Percentiles rank a stretch among this genome's conserved stretches.
Evolutionary conservation across 1,140 invertebrate species (phyloP).

Genomic region (Diploscapter pachys): DNA sequence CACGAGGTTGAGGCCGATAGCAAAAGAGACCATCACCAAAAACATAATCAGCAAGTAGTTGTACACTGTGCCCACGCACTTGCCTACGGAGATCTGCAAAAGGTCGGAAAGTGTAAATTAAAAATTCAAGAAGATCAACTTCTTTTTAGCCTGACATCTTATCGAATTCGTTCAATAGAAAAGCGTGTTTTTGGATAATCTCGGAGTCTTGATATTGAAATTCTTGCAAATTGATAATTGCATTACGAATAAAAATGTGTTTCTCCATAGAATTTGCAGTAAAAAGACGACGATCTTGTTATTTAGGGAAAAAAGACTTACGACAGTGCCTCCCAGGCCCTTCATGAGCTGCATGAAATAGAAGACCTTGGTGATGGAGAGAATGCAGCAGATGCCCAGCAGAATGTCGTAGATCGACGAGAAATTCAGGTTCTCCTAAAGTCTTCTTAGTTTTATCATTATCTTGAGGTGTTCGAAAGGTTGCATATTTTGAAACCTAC

Average conservation of each 20-base stretch:
- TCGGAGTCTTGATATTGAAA: no score
- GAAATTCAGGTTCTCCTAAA: no score
- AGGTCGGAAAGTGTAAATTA: neutral
- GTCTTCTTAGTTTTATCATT: no score
- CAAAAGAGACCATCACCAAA: constrained; percentile 39
- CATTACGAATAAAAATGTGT: neutral
- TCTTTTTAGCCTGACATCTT: no score
- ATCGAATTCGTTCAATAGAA: no score
- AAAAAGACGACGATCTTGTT: neutral
- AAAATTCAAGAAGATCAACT: no score
- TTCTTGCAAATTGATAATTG: neutral
- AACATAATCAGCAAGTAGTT: constrained; percentile 44
- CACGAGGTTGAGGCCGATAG: constrained; percentile 42
- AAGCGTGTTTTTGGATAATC: no score
- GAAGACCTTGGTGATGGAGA: constrained; percentile 36
- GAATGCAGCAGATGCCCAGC: constrained; percentile 34
- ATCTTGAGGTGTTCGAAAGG: no score
- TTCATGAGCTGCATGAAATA: constrained; percentile 44
- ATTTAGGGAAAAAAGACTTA: constrained; percentile 19
- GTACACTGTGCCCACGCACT: constrained; percentile 39
- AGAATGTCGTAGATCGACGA: constrained; percentile 39
- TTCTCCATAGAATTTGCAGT: no score
- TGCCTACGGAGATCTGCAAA: constrained; percentile 47
- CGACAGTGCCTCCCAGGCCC: constrained; percentile 43
- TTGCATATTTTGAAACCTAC: no score